A percentile compares a stretch with the other conserved stretches of the same genome.
These are phyloP conservation scores for Orycteropus afer DNA, from an alignment of 2,113 vertebrate genomes.

Conservation along the genomic window DNA sequence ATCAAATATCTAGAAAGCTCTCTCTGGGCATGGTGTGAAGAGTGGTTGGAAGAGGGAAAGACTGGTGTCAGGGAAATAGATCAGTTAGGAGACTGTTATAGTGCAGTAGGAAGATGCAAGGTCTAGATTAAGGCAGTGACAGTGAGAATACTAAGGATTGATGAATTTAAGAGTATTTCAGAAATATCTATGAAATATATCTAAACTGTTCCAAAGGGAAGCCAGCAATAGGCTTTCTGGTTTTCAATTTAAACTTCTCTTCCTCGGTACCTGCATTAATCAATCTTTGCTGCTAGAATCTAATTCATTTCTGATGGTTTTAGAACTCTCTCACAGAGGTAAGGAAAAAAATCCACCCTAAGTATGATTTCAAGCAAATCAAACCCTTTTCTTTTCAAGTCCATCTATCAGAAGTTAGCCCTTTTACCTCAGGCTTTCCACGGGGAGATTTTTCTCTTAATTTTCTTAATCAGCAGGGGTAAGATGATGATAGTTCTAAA, in stretches of 20 bases:
- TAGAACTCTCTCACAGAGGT: background rate
- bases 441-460: constrained; percentile 15
- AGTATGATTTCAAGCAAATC: constrained; percentile 19
- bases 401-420: background rate
- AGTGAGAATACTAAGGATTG: background rate
- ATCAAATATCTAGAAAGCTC: background rate
- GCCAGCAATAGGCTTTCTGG: background rate
- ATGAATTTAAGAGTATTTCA: background rate
- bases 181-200: background rate
- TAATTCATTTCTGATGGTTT: constrained; percentile 30
- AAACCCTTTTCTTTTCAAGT: constrained; percentile 25
- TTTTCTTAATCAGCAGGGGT: constrained; percentile 23
- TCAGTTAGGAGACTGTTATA: background rate
- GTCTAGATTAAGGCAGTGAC: background rate
- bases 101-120: background rate
- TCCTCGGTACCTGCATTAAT: background rate
- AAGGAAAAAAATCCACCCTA: background rate
- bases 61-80: background rate
- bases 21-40: background rate
- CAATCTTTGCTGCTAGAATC: background rate
- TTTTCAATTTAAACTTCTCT: background rate
- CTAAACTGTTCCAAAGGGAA: background rate
- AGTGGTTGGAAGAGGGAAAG: background rate
- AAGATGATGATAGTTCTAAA: background rate
- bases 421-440: constrained; percentile 7